phyloP scores from a whole-genome alignment of 2,113 vertebrate genomes.

The Peromyscus californicus region DNA sequence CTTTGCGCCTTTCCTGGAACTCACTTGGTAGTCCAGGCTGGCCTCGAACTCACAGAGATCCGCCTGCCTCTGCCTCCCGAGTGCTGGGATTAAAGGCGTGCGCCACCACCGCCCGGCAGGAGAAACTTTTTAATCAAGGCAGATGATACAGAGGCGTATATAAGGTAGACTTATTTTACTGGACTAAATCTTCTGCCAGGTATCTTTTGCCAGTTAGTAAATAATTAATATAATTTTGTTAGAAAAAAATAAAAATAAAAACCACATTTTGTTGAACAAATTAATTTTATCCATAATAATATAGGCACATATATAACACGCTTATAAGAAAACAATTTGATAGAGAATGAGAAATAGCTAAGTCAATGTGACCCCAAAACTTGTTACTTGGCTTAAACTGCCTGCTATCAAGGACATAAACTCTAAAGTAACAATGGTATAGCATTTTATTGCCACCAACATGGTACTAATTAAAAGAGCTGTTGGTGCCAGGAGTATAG shows the following conservation, averaged over 20 bases:
- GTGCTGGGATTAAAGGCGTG: too few relatives aligned
- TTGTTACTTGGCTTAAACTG: neutral
- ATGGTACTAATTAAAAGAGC: neutral
- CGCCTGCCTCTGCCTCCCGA: too few relatives aligned
- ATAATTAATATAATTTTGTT: neutral
- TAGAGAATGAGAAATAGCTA: constrained; percentile 2
- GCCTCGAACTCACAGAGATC: too few relatives aligned
- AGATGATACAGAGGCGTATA: neutral
- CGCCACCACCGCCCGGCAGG: too few relatives aligned
- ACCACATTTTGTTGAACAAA: neutral
- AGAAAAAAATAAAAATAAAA: neutral
- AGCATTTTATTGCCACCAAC: neutral
- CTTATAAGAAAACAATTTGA: neutral
- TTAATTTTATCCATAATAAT: neutral
- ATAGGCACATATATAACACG: neutral
- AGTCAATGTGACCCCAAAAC: neutral
- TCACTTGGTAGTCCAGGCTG: too few relatives aligned
- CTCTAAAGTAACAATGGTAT: neutral
- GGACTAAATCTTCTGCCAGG: constrained; percentile 4
- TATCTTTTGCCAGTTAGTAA: neutral
- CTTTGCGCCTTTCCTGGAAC: too few relatives aligned
- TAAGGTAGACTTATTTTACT: neutral
- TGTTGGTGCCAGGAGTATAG: neutral
- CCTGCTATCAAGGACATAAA: neutral
- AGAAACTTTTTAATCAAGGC: neutral